A percentile compares a stretch with the other conserved stretches of the same genome.
phyloP scores from a whole-genome alignment of 2,113 vertebrate genomes.

The Stigmatopora nigra region DNA sequence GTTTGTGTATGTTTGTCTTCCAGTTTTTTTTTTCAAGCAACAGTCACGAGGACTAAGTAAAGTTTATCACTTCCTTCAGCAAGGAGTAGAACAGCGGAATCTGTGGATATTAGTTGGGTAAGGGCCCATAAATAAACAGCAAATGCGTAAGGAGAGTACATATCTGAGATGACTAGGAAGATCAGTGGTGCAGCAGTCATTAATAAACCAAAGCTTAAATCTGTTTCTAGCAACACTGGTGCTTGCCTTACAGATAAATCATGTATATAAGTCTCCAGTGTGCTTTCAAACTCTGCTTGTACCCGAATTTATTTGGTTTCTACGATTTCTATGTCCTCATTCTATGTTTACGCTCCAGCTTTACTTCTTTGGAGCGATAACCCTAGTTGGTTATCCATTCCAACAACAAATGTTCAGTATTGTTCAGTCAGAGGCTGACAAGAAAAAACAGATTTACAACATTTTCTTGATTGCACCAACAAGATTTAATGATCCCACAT shows the following conservation, averaged over 20 bases:
- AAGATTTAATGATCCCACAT: conserved; percentile 7
- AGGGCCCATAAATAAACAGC: conserved; percentile 43
- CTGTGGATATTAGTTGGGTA: conserved; percentile 6
- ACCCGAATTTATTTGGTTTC: conserved; percentile 35
- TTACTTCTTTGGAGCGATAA: conserved; percentile 18
- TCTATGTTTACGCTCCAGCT: conserved; percentile 9
- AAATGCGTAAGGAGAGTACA: conserved; percentile 36
- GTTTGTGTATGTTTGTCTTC: conserved; percentile 20
- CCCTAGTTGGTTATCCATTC: conserved; percentile 29
- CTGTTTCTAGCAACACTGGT: conserved; percentile 33
- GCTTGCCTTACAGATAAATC: conserved; percentile 42
- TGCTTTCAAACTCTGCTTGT: conserved; percentile 40
- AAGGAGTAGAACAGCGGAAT: conserved; percentile 26
- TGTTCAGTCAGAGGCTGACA: conserved; percentile 14
- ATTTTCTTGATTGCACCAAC: conserved; percentile 28
- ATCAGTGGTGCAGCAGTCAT: conserved; percentile 43
- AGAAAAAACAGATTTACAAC: conserved; percentile 23
- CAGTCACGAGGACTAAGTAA: conserved; percentile 23
- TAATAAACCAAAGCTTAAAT: conserved; percentile 54
- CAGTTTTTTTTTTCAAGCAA: conserved; percentile 30
- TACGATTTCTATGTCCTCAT: conserved; percentile 36
- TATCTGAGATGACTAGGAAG: conserved; percentile 48
- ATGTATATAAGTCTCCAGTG: conserved; percentile 35
- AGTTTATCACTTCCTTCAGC: conserved; percentile 49
- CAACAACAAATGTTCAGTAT: conserved; percentile 32